phyloP scores from a whole-genome alignment of 2,113 vertebrate species.

The Stigmatopora argus region DNA sequence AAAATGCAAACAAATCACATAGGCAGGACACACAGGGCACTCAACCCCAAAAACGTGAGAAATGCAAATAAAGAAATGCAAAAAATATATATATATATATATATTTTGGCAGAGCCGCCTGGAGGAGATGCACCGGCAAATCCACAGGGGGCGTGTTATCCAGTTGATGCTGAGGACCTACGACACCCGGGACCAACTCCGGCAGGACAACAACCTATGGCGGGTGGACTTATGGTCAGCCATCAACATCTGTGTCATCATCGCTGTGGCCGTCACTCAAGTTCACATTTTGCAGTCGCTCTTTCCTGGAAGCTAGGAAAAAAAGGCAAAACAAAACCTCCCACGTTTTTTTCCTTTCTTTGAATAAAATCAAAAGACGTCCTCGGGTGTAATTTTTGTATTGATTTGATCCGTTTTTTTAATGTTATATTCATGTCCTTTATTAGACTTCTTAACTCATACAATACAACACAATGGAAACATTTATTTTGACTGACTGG shows the following conservation, averaged over 20 bases:
- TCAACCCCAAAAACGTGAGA: no score
- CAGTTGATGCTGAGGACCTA: slow-evolving; percentile 72
- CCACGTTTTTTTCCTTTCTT: background rate
- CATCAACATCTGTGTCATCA: slow-evolving; percentile 71
- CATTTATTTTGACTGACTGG: no score
- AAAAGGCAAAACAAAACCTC: no score
- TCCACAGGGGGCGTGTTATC: slow-evolving; percentile 75
- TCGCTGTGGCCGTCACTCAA: slow-evolving; percentile 72
- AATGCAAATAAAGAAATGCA: no score
- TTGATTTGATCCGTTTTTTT: background rate
- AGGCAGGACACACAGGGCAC: no score
- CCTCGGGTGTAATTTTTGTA: background rate
- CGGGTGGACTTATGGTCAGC: slow-evolving; percentile 84
- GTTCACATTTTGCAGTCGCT: slow-evolving; percentile 76
- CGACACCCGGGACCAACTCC: slow-evolving; percentile 79
- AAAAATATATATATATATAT: no score
- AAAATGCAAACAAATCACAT: no score
- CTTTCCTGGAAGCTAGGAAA: slow-evolving; percentile 64
- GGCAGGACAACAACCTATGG: slow-evolving; percentile 80
- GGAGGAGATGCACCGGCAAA: slow-evolving; percentile 65
- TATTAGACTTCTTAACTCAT: no score
- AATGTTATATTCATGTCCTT: no score
- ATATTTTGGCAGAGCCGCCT: slow-evolving; percentile 64
- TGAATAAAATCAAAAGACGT: background rate
- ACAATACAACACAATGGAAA: no score